Evolutionary conservation across 1,140 invertebrate species (phyloP).

Genomic region (Brachionus sp.): DNA sequence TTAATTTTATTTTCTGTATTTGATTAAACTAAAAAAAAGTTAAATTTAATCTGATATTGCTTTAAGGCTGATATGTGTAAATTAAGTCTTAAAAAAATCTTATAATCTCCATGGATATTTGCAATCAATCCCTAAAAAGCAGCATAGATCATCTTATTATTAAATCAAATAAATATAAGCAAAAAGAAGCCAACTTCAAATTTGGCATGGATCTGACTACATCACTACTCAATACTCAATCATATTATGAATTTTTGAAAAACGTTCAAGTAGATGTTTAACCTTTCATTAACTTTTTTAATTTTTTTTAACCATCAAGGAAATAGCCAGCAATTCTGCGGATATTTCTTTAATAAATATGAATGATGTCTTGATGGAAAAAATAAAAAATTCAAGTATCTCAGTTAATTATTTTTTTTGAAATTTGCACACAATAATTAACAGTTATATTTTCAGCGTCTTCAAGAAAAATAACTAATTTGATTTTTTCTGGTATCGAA

Average conservation of each 20-base stretch:
- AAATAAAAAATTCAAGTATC: constrained; percentile 27
- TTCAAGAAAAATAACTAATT: background rate
- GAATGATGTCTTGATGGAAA: background rate
- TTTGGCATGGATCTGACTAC: background rate
- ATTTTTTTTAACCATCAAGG: background rate
- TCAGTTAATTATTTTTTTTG: background rate
- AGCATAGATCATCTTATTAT: background rate
- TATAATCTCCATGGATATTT: background rate
- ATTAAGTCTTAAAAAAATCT: background rate
- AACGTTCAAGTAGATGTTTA: background rate
- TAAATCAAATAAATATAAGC: background rate
- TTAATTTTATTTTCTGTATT: constrained; percentile 4
- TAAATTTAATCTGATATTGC: background rate
- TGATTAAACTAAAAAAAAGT: background rate
- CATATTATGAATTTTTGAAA: constrained; percentile 23
- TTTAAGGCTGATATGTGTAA: background rate
- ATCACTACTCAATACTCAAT: background rate
- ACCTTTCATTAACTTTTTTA: background rate
- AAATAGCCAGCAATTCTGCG: background rate
- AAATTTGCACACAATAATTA: background rate
- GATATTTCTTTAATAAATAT: constrained; percentile 12
- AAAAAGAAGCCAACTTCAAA: background rate
- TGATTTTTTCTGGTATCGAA: background rate
- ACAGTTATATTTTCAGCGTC: background rate
- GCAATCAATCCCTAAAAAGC: background rate